Evolutionary conservation across 2,113 vertebrate genomes (phyloP).

Genomic region (Ailurus styani): DNA sequence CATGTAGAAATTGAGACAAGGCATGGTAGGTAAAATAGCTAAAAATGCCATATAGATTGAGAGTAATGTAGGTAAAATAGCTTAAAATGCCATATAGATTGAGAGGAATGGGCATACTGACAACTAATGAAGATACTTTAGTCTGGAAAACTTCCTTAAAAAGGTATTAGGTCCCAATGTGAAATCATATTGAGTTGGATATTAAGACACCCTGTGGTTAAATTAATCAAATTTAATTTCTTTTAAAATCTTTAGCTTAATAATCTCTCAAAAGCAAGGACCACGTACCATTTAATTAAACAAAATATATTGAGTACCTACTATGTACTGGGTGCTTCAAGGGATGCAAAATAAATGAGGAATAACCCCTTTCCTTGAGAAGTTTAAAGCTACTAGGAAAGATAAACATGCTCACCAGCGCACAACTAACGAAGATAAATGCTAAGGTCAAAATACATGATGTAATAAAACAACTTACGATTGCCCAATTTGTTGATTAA

Average conservation of each 20-base stretch:
- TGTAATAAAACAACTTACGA: background rate
- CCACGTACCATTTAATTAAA: background rate
- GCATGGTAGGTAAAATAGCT: background rate
- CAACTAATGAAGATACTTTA: background rate
- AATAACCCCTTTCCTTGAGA: background rate
- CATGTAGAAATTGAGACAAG: background rate
- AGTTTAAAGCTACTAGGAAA: background rate
- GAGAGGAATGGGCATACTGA: background rate
- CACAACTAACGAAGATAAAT: background rate
- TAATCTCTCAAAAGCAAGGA: background rate
- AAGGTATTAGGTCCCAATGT: background rate
- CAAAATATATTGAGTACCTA: background rate
- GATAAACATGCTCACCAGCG: background rate
- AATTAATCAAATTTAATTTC: background rate
- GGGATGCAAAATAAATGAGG: background rate
- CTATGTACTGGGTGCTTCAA: background rate
- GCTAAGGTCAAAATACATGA: background rate
- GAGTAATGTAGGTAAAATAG: background rate
- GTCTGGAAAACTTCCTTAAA: background rate
- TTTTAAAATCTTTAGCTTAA: background rate
- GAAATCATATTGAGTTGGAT: conserved; percentile 6
- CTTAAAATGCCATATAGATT: background rate
- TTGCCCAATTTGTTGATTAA: background rate
- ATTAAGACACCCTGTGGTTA: background rate
- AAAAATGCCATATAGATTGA: background rate